A percentile compares a stretch with the other conserved stretches of the same genome.
These are phyloP conservation scores for Brachylomia viminalis DNA, from an alignment of 2,888 invertebrate species.

Conservation along the genomic window DNA sequence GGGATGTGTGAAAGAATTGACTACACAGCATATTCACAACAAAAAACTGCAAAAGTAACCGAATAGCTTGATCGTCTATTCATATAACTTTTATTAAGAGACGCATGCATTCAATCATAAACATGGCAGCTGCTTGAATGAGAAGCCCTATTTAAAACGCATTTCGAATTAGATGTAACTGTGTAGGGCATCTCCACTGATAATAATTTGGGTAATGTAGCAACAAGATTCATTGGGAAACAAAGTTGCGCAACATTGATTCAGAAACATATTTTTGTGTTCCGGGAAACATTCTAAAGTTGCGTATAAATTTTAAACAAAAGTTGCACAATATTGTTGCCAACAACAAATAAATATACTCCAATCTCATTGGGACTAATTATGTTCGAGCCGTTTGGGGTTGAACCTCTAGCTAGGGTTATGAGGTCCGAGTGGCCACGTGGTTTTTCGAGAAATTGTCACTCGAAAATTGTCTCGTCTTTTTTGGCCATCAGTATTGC, in stretches of 20 bases:
- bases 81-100: conserved; percentile 1
- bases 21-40: neutral
- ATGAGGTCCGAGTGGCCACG: no score
- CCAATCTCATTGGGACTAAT: no score
- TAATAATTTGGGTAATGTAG: neutral
- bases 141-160: neutral
- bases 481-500: neutral
- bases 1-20: no score
- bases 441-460: no score
- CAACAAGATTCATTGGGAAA: neutral
- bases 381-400: no score
- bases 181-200: neutral
- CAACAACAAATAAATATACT: no score
- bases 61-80: no score
- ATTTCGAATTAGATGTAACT: neutral
- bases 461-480: no score
- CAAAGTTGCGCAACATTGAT: neutral
- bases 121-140: neutral
- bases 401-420: no score
- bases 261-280: neutral
- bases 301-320: no score
- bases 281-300: neutral
- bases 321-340: no score
- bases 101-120: neutral
- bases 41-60: no score